Conservation (phyloP, 2,888 invertebrate species). For the Meta bourneti region DNA sequence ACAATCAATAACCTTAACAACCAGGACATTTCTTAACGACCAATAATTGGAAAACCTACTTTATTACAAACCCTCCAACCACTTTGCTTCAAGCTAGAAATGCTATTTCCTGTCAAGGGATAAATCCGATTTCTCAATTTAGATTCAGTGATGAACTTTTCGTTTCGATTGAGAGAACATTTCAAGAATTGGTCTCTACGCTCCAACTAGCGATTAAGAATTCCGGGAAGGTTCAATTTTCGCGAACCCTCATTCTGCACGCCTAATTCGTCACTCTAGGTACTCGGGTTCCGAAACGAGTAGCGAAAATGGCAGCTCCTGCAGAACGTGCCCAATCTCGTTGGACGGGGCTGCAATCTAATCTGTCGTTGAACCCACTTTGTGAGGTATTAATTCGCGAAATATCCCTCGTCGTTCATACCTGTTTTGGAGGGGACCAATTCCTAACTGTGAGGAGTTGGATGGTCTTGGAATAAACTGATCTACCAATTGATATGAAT, state of each 20-base stretch:
- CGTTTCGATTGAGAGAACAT: constrained; percentile 1
- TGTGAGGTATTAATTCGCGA: constrained; percentile 52
- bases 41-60: too few species aligned
- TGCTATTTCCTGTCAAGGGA: neutral
- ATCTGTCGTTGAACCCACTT: constrained; percentile 9
- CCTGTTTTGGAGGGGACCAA: neutral
- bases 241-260: constrained; percentile 7
- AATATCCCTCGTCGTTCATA: constrained; percentile 7
- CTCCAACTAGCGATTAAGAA: constrained; percentile 32
- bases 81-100: neutral
- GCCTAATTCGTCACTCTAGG: constrained; percentile 2
- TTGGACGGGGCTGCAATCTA: constrained; percentile 44
- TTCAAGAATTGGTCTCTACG: neutral
- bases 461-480: neutral
- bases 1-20: too few species aligned
- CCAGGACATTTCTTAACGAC: too few species aligned
- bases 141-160: constrained; percentile 11
- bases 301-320: neutral
- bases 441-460: constrained; percentile 5
- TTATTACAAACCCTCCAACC: neutral
- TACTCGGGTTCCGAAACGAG: constrained; percentile 26
- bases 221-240: constrained; percentile 25
- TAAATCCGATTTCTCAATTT: constrained; percentile 38
- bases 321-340: constrained; percentile 55
- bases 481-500: neutral